Base-by-base conservation (phyloP, 2,797 vertebrate species). In the Clarias fuscus region DNA sequence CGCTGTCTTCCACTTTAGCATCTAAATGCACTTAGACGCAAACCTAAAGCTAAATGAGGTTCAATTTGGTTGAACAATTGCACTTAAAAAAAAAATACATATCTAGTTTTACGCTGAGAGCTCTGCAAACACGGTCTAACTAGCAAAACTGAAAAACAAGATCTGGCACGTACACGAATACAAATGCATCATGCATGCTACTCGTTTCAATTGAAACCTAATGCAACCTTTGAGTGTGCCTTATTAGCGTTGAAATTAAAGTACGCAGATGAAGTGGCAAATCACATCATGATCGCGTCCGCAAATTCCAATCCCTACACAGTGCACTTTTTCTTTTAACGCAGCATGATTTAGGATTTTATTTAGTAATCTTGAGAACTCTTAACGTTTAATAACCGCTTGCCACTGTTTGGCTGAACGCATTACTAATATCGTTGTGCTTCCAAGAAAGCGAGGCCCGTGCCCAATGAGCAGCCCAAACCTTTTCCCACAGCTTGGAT, bases 401-500 rank as follows among this genome's bases (percentile, higher is more conserved):
- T 30, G 64, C 79, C 43, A 82, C 30, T 53, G 53, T 82, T 53
- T 48, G 40, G 67, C 62, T 53, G 22, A 68, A 53, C 64, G 40
- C 40, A 20, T 82, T 56, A 82, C 40, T 67, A 68, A 82, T 68
- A 82, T 67, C 14, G 64, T 43, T 68, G 62, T 13, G 79, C 62
- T 75, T 75, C 58, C 53, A 71, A 83, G 27, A 71, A 71, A 8
- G 82, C 30, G 5, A 71, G 82, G 82, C 82, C 82, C 43, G 15
- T 27, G 62, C 40, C 79, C 79, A 62, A 79, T 40, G 71, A 75
- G 82, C 82, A n/a, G 67, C 82, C 22, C 82, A 22, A 71, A 83
- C 53, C 65, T 59, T 72, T 77, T 83, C 80, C 80, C 79, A 79
- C 22, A 87, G 82, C 82, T 80, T 87, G 91, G 93, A 94, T 93